phyloP scores from a whole-genome alignment of 2,113 vertebrate genomes.

The Brachypteracias leptosomus region DNA sequence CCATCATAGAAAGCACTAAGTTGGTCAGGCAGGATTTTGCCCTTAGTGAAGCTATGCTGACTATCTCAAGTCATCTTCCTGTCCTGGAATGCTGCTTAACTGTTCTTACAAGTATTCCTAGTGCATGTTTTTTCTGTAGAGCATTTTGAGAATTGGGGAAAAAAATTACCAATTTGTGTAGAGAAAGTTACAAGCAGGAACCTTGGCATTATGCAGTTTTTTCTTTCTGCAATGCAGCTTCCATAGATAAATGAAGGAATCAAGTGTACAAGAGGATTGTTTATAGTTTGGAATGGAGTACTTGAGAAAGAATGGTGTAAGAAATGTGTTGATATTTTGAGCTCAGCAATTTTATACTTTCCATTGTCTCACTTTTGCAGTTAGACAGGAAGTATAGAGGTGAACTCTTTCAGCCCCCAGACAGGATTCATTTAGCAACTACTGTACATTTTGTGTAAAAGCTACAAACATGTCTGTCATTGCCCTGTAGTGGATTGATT shows the following conservation, averaged over 20 bases:
- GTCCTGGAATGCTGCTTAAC: background rate
- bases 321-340: background rate
- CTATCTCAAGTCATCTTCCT: too few species aligned
- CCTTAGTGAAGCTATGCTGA: too few species aligned
- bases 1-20: too few species aligned
- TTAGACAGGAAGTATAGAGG: background rate
- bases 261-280: background rate
- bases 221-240: background rate
- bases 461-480: background rate
- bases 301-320: background rate
- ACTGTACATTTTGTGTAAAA: background rate
- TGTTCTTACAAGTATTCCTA: background rate
- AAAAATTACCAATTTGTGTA: background rate
- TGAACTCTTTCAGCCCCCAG: background rate
- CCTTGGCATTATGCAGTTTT: background rate
- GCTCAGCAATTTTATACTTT: background rate
- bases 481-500: background rate
- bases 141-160: background rate
- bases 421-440: background rate
- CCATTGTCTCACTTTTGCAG: background rate
- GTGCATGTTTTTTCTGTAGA: accelerated
- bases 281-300: background rate
- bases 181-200: background rate
- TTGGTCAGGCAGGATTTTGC: too few species aligned
- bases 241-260: background rate